These are phyloP conservation scores for Caiman crocodilus DNA, from an alignment of 2,797 vertebrate species.

Conservation along the genomic window DNA sequence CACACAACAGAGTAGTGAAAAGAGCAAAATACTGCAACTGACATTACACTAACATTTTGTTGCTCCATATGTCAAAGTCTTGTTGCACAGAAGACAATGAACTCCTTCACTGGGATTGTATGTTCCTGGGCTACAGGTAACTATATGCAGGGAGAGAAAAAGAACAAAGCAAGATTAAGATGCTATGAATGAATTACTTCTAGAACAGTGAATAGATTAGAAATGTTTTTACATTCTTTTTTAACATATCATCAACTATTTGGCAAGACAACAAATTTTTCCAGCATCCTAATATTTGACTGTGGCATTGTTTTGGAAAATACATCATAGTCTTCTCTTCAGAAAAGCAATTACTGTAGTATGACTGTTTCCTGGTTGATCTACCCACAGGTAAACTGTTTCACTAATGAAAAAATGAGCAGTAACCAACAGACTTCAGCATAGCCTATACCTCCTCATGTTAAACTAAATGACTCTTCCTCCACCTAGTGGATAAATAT, in stretches of 20 bases:
- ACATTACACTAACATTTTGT: neutral
- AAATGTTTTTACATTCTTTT: neutral
- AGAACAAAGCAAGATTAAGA: neutral
- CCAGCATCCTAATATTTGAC: neutral
- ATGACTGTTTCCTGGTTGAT: neutral
- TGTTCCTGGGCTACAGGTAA: conserved; percentile 74
- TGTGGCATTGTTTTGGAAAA: neutral
- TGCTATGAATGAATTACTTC: neutral
- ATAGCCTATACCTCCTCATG: neutral
- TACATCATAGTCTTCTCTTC: neutral
- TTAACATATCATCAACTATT: neutral
- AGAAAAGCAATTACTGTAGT: neutral
- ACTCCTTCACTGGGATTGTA: conserved; percentile 67
- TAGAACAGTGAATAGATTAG: neutral
- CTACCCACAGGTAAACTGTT: neutral
- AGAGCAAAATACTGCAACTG: neutral
- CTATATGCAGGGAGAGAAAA: conserved; percentile 8
- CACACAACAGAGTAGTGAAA: neutral
- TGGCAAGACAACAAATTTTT: neutral
- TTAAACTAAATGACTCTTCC: neutral
- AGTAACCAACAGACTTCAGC: neutral
- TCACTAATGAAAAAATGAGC: neutral
- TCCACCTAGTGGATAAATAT: neutral
- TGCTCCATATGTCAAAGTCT: conserved; percentile 56
- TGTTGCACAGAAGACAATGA: conserved; percentile 60